Evolutionary conservation across 2,797 vertebrate genomes (phyloP).

Genomic region (Dromococcyx pavoninus): DNA sequence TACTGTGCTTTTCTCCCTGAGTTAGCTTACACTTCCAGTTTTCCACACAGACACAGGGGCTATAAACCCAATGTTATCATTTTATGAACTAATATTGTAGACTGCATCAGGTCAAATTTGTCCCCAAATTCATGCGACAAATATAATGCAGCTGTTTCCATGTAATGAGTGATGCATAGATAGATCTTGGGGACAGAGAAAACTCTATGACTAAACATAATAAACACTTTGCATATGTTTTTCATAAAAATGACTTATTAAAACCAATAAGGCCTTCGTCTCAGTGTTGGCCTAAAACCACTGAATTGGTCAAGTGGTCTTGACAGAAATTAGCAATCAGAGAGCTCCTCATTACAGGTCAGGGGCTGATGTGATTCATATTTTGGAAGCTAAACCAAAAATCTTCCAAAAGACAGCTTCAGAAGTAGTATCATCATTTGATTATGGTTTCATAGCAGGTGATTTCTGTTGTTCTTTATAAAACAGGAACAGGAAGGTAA

Average conservation of each 20-base stretch:
- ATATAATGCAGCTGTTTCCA: not conserved
- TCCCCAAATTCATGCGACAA: not conserved
- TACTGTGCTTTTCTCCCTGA: not conserved
- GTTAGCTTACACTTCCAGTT: not conserved
- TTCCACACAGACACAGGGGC: not conserved
- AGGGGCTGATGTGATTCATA: not conserved
- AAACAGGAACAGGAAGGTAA: not conserved
- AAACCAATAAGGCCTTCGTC: not conserved
- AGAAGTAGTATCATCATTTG: not conserved
- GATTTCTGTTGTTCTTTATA: not conserved
- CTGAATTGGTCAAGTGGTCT: not conserved
- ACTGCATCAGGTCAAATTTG: not conserved
- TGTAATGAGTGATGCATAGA: not conserved
- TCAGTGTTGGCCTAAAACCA: not conserved
- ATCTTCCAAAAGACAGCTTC: not conserved
- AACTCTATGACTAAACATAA: not conserved
- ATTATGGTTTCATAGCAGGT: not conserved
- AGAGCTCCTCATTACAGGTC: not conserved
- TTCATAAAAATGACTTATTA: not conserved
- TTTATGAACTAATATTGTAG: not conserved
- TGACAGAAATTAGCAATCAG: not conserved
- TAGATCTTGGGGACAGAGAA: not conserved
- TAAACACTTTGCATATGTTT: not conserved
- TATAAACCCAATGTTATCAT: not conserved
- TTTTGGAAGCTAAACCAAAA: not conserved